A percentile compares a stretch with the other conserved stretches of the same genome.
phyloP scores from a whole-genome alignment of 2,797 vertebrate species.

The Orestias chungarensis region DNA sequence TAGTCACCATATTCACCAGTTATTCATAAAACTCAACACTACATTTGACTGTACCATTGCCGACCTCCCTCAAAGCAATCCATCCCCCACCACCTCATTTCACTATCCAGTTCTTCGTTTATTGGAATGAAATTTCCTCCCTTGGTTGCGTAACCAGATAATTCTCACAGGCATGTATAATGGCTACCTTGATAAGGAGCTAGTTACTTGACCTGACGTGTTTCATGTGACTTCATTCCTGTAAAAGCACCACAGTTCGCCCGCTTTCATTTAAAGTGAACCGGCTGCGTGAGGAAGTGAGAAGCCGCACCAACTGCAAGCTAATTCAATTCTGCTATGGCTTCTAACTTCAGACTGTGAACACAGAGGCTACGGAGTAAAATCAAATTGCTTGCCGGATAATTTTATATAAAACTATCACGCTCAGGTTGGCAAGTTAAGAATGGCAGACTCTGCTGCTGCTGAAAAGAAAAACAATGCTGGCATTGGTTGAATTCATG shows the following conservation, averaged over 20 bases:
- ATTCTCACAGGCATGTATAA: not conserved
- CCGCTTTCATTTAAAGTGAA: not conserved
- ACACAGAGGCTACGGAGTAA: not conserved
- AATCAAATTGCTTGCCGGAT: not conserved
- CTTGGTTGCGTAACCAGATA: no score
- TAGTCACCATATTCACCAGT: no score
- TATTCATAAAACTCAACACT: no score
- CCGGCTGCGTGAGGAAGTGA: not conserved
- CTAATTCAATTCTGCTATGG: not conserved
- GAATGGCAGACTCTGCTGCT: not conserved
- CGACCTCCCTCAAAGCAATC: no score
- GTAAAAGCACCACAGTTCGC: not conserved
- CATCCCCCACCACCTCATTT: no score
- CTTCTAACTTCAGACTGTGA: not conserved
- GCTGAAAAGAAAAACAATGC: not conserved
- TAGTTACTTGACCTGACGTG: not conserved
- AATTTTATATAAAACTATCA: not conserved
- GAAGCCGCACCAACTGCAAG: not conserved
- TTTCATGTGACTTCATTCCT: not conserved
- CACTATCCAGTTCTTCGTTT: no score
- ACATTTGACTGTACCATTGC: no score
- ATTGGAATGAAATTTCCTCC: no score
- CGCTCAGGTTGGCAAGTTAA: not conserved
- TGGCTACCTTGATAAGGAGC: not conserved
- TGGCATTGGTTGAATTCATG: not conserved